Evolutionary conservation across 2,113 vertebrate species (phyloP).

Genomic region (Burhinus bistriatus): DNA sequence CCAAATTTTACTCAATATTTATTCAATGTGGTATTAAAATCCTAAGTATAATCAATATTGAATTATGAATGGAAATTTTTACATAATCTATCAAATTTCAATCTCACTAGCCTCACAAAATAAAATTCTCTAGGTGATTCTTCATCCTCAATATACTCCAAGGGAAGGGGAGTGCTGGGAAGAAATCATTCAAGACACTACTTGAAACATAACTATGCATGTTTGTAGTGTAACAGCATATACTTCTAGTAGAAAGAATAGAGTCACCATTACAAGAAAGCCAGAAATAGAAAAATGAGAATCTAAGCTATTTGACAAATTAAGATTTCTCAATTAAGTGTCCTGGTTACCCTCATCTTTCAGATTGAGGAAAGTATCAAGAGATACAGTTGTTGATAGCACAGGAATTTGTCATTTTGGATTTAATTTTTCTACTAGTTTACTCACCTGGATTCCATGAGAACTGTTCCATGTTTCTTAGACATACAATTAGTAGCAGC

Average conservation of each 20-base stretch:
- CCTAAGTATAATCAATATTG: background rate
- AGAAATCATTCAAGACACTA: background rate
- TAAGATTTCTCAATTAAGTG: background rate
- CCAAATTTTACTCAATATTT: background rate
- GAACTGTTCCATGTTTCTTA: constrained; percentile 99
- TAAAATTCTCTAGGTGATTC: background rate
- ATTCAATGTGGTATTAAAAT: background rate
- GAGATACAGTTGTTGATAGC: background rate
- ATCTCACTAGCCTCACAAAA: background rate
- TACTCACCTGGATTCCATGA: constrained; percentile 93
- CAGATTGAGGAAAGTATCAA: background rate
- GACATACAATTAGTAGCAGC: constrained; percentile 93
- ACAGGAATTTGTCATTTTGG: background rate
- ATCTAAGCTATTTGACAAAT: background rate
- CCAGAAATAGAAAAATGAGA: background rate
- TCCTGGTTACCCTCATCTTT: background rate
- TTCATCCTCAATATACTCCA: background rate
- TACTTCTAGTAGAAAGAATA: background rate
- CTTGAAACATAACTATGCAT: background rate
- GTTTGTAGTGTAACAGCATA: background rate
- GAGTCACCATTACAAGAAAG: background rate
- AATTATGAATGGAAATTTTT: background rate
- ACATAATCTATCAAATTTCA: background rate
- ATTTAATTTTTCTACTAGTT: background rate
- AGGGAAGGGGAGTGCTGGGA: background rate